phyloP scores from a whole-genome alignment of 1,140 invertebrate genomes.

The Nylanderia fulva region DNA sequence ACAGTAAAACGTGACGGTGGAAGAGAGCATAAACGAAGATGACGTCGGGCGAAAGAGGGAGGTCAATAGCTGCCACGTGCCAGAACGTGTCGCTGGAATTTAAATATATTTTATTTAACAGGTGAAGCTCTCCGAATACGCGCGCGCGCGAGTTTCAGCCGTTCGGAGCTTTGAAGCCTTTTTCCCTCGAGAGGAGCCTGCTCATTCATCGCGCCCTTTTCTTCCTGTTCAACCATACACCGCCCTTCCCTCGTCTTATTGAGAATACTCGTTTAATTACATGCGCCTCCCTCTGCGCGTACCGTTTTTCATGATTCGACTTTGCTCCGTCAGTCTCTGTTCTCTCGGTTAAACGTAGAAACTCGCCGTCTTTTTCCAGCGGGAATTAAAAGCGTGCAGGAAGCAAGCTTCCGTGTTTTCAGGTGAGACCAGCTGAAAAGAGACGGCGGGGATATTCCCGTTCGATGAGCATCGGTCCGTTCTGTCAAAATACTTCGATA shows the following conservation, averaged over 20 bases:
- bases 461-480: slow-evolving; percentile 55
- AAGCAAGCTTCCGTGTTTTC: slow-evolving; percentile 66
- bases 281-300: slow-evolving; percentile 62
- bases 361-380: slow-evolving; percentile 46
- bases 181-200: slow-evolving; percentile 28
- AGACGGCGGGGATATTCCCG: slow-evolving; percentile 59
- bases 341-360: slow-evolving; percentile 46
- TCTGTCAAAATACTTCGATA: slow-evolving; percentile 13
- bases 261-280: slow-evolving; percentile 79
- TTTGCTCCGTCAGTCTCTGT: slow-evolving; percentile 28
- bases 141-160: slow-evolving; percentile 28
- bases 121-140: slow-evolving; percentile 57
- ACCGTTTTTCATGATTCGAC: slow-evolving; percentile 41
- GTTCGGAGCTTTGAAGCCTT: slow-evolving; percentile 68
- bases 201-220: slow-evolving; percentile 36
- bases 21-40: slow-evolving; percentile 47
- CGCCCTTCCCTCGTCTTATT: slow-evolving; percentile 68
- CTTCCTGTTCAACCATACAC: slow-evolving; percentile 9
- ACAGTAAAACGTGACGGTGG: slow-evolving; percentile 4
- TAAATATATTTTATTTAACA: slow-evolving; percentile 78
- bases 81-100: slow-evolving; percentile 67
- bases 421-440: slow-evolving; percentile 71
- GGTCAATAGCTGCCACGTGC: slow-evolving; percentile 74
- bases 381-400: slow-evolving; percentile 51
- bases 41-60: slow-evolving; percentile 29